phyloP scores from a whole-genome alignment of 2,113 vertebrate genomes.

The Rhadina sibilatrix region DNA sequence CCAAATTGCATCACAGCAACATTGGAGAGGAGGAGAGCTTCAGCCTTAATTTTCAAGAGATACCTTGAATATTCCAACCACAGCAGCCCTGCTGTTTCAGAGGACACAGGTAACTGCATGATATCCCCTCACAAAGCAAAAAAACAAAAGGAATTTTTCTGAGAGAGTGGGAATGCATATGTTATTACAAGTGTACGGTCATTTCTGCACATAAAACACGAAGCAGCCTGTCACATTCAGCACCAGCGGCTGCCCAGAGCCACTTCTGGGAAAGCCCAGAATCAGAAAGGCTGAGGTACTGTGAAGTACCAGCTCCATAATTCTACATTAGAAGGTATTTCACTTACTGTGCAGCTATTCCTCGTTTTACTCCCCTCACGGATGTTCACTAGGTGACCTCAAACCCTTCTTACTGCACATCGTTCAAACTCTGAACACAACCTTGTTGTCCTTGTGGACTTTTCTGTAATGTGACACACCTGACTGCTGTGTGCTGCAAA shows the following conservation, averaged over 20 bases:
- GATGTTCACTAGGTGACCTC: not conserved
- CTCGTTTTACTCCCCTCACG: accelerated
- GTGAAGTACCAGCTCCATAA: not conserved
- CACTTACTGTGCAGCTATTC: accelerated
- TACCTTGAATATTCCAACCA: not conserved
- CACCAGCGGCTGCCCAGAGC: not conserved
- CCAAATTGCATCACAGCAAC: too few species aligned
- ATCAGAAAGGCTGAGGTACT: accelerated
- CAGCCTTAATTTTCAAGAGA: not conserved
- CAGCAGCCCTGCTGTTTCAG: not conserved
- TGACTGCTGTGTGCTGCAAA: not conserved
- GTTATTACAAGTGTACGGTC: too few species aligned
- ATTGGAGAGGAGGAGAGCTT: not conserved
- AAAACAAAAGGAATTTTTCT: not conserved
- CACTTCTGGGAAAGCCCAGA: not conserved
- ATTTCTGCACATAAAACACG: accelerated
- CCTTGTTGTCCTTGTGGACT: not conserved
- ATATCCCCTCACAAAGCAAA: not conserved
- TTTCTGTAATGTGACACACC: accelerated
- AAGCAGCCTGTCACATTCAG: not conserved
- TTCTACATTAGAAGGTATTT: not conserved
- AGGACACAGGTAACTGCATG: not conserved
- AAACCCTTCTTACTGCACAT: not conserved
- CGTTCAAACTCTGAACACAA: not conserved
- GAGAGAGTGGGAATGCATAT: not conserved